Base-by-base conservation (phyloP, 2,888 invertebrate species). In the Phalangium opilio region DNA sequence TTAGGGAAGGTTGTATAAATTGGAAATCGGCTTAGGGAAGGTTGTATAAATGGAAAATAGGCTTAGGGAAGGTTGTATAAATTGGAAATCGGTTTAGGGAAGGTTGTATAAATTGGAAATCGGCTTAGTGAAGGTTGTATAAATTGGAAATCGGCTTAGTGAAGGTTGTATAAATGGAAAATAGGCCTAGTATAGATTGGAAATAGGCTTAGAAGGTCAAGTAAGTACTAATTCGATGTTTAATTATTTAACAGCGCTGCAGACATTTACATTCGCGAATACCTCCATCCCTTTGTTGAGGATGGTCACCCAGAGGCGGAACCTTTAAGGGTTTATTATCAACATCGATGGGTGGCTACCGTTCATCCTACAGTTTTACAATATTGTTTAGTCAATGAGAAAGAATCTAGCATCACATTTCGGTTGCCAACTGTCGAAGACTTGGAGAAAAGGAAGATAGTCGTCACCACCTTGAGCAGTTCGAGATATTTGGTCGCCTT, bases 221-320 rank as follows among this genome's bases (percentile, higher is more conserved):
- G n/a, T n/a, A 34, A 34, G 34, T 3, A 34, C 34, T 3, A 34
- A 12, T n/a, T 34, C 2, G 10, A 33, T 34, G 35, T 44, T 17
- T 44, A 44, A 45, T 46, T 18, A n/a, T 19, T 11, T 21, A n/a
- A 40, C 60, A 69, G 83, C 59, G 84, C 84, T 12, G 84, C 84
- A 10, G 84, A 85, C 69, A 68, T 84, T 49, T 85, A 85, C 61
- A 81, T 85, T 36, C 81, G 81, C 60, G 83, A 85, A 59, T 85
- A 83, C 64, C 72, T 86, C 48, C 79, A 84, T 67, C 76, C 77
- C 1, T 81, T 79, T 73, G 78, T 81, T 20, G 58, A 61, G 41
- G 77, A 77, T 59, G 80, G 80, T 1, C 68, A 77, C 53, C 68
- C 73, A 40, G 77, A 77, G 56, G 78, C 79, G 0, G 70, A 74